phyloP scores from a whole-genome alignment of 2,888 invertebrate genomes.

The Pterostichus madidus region DNA sequence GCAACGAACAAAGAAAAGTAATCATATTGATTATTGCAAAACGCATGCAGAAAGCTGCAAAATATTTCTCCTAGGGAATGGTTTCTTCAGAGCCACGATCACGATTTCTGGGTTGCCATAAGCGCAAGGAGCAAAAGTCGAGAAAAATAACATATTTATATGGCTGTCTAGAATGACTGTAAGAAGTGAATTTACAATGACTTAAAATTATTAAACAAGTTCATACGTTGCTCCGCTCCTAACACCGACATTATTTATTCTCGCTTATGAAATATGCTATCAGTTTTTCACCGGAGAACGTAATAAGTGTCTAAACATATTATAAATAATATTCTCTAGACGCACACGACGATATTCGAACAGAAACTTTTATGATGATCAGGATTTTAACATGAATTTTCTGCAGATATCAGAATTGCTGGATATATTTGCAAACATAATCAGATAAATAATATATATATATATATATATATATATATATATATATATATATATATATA shows the following conservation, averaged over 20 bases:
- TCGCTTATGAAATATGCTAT: slow-evolving; percentile 56
- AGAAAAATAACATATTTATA: slow-evolving; percentile 42
- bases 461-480: no score
- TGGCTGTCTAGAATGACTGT: slow-evolving; percentile 42
- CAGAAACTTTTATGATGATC: no score
- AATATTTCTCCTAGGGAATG: neutral
- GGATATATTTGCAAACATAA: no score
- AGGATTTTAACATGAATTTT: no score
- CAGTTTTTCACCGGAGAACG: slow-evolving; percentile 56
- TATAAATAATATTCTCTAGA: slow-evolving; percentile 60
- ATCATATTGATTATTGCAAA: slow-evolving; percentile 47
- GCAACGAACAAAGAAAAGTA: slow-evolving; percentile 17
- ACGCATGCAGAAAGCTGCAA: slow-evolving; percentile 20
- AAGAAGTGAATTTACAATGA: slow-evolving; percentile 63
- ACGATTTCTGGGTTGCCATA: neutral
- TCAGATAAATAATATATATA: no score
- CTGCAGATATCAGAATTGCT: no score
- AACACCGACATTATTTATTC: slow-evolving; percentile 58
- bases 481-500: no score
- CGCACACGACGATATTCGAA: slow-evolving; percentile 25
- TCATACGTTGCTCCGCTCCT: slow-evolving; percentile 42
- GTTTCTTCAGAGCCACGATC: slow-evolving; percentile 16
- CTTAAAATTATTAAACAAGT: slow-evolving; percentile 65
- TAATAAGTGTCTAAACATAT: slow-evolving; percentile 63
- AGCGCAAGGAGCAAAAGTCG: neutral